phyloP scores from a whole-genome alignment of 2,113 vertebrate species.

The Argyrosomus japonicus region DNA sequence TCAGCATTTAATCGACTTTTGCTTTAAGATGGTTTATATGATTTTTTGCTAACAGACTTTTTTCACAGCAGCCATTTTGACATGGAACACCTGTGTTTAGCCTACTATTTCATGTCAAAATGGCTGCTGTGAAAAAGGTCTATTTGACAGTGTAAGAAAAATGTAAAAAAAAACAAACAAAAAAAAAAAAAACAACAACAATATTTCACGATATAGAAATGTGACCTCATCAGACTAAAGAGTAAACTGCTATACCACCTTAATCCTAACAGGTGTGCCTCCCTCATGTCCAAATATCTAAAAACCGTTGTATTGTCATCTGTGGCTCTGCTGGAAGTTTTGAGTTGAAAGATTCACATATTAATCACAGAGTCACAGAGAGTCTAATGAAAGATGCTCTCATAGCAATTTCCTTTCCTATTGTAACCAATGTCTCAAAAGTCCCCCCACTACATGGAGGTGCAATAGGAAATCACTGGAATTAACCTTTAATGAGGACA shows the following conservation, averaged over 20 bases:
- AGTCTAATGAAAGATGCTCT: constrained; percentile 8
- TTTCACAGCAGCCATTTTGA: no score
- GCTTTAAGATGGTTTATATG: no score
- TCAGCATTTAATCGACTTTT: neutral
- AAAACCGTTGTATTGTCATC: neutral
- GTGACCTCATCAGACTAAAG: neutral
- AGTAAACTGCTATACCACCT: neutral
- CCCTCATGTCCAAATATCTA: neutral
- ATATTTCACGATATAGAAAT: neutral
- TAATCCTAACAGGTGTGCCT: neutral
- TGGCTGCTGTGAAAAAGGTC: no score
- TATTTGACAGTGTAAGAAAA: no score
- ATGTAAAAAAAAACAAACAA: no score
- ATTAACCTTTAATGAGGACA: neutral
- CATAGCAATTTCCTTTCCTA: neutral
- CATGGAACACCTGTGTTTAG: no score
- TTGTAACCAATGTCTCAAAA: neutral
- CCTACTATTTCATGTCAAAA: no score
- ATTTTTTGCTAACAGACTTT: no score
- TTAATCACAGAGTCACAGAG: neutral
- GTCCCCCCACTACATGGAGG: neutral
- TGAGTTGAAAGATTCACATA: neutral
- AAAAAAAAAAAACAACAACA: no score
- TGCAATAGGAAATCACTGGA: neutral
- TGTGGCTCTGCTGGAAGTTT: neutral